Base-by-base conservation (phyloP, 2,888 invertebrate species). In the Oligia fasciuncula region DNA sequence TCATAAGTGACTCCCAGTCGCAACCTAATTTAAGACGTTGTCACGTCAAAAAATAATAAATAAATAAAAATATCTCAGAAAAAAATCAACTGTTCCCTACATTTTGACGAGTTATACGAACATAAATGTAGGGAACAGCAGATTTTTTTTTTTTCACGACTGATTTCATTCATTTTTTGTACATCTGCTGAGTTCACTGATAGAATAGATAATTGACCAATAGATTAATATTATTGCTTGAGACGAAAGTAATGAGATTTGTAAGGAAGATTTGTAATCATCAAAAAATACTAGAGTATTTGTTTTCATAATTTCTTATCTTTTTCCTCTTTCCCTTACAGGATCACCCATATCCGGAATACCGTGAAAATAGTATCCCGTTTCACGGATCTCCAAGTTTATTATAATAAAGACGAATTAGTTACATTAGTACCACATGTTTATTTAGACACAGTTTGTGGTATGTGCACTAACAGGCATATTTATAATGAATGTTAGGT, bases 371-470 rank as follows among this genome's bases (percentile, higher is more conserved):
- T 94, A 0, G 85, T 91, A 0, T 92, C 94, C 0, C 89, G 91
- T 2, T 76, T 89, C 0, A 93, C 93, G 0, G 93, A 93, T 0
- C 87, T 95, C 0, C 84, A 93, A 13, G 88, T 95, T 0, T 94
- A 93, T 80, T 91, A 90, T 71, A 87, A 90, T 14, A 83, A 82
- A 4, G 85, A 91, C 0, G 93, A 93, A 14, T 90, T 91, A 0
- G 92, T 92, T 0, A 84, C 93, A 0, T 84, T 95, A 17, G 91
- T 95, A 0, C 95, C 95, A 0, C 91, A 94, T 5, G 88, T 93
- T 0, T 94, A 92, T 72, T 79, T 93, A 60, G 90, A 91, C 29
- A 91, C 92, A 0, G 89, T 93, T 0, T 95, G 95, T 68, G 95
- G 95, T 0, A 83, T 92, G 0, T 95, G 95, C 23, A 88, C 90